Percentiles rank a stretch among this genome's conserved stretches.
These are phyloP conservation scores for Dicycla oo DNA, from an alignment of 2,888 invertebrate species.

Conservation along the genomic window DNA sequence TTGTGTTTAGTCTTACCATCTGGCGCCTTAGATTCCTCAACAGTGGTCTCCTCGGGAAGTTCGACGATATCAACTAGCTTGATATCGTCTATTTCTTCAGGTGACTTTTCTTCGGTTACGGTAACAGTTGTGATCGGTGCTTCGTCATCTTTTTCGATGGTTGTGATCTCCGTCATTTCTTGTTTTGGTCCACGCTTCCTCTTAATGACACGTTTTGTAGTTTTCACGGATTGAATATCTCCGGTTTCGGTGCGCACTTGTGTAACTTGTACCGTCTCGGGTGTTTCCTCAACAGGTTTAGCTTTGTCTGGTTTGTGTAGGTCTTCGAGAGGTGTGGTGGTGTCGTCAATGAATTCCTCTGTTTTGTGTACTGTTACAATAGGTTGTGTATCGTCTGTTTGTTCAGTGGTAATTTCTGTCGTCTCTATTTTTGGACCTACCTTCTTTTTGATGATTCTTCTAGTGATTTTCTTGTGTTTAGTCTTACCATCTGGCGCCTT, in stretches of 20 bases:
- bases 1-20: neutral
- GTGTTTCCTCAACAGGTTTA: neutral
- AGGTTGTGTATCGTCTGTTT: neutral
- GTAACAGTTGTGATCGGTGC: neutral
- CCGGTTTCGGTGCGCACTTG: neutral
- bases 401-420: neutral
- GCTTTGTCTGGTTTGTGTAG: neutral
- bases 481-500: neutral
- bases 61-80: neutral
- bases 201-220: neutral
- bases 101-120: neutral
- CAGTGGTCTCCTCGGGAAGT: neutral
- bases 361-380: conserved; percentile 4
- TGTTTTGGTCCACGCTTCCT: neutral
- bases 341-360: neutral
- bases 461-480: neutral
- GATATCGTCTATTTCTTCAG: neutral
- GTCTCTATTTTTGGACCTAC: neutral
- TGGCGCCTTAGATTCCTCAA: neutral
- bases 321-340: neutral
- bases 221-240: neutral
- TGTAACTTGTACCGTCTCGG: neutral
- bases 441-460: neutral
- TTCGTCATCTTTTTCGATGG: neutral
- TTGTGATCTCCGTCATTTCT: neutral